A percentile compares a stretch with the other conserved stretches of the same genome.
These are phyloP conservation scores for Scaptomyza flava DNA, from an alignment of 2,888 invertebrate species.

Conservation along the genomic window DNA sequence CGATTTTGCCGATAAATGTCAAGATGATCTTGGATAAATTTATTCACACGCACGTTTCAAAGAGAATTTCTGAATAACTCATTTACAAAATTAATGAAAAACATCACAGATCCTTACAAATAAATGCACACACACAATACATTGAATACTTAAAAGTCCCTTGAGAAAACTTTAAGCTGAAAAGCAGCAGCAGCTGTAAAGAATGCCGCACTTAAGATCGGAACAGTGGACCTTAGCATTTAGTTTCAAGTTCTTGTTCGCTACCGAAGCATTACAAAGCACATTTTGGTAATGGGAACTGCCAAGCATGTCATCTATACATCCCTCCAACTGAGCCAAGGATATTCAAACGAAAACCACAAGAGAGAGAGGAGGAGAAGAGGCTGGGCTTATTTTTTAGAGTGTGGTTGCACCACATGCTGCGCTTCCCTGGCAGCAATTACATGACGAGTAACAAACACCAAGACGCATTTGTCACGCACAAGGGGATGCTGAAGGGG, in stretches of 20 bases:
- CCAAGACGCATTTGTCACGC: conserved; percentile 78
- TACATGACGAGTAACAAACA: conserved; percentile 73
- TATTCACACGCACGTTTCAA: neutral
- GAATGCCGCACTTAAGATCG: conserved; percentile 33
- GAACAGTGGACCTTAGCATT: conserved; percentile 22
- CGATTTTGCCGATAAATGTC: neutral
- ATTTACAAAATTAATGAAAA: conserved; percentile 34
- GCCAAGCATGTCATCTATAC: conserved; percentile 20
- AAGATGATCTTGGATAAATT: neutral
- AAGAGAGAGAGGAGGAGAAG: neutral
- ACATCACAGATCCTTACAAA: conserved; percentile 27
- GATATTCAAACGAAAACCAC: conserved; percentile 53
- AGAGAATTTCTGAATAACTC: conserved; percentile 5
- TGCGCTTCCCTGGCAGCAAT: conserved; percentile 65
- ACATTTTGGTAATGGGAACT: conserved; percentile 38
- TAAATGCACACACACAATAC: conserved; percentile 1
- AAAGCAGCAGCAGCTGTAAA: conserved; percentile 8
- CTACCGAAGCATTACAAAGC: conserved; percentile 46
- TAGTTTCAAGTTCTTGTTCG: conserved; percentile 6
- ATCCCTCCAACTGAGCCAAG: conserved; percentile 45
- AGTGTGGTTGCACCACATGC: conserved; percentile 57
- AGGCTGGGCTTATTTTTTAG: conserved; percentile 7
- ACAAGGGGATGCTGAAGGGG: conserved; percentile 35
- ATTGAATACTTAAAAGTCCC: neutral
- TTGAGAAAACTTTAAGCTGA: conserved; percentile 26